Base-by-base conservation (phyloP, 2,888 invertebrate genomes). In the Cosmorhoe ocellata region DNA sequence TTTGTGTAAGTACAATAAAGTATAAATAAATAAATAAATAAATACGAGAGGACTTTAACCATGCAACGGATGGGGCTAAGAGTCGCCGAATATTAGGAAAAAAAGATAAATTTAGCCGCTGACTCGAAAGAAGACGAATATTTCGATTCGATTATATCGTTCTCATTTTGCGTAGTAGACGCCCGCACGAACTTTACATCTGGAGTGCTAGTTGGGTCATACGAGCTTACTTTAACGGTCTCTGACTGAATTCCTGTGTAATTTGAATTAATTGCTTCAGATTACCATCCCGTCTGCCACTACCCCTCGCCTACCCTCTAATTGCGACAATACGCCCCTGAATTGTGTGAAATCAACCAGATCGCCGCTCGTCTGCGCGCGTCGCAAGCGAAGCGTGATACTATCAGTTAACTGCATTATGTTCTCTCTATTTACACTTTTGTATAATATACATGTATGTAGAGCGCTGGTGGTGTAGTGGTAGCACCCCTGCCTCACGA, bases 341-440 rank as follows among this genome's bases (percentile, higher is more conserved):
- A 75, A 83, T 83, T 78, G 84, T 73, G 81, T 84, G 84, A 84
- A 85, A 83, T 84, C 83, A 80, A 83, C 80, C 84, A 72, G 69
- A 76, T 63, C 70, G 18, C 58, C 60, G 22, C 30, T 34, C 50
- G 72, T 66, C 63, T 61, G 54, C 49, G 42, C 59, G 63, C 48
- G 44, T 3, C 18, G 50, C 51, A 56, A 47, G 28, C 54, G 41
- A 33, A 56, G 49, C 58, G 58, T 56, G 26, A 14, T 32, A 24
- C 38, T 28, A 11, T 28, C 45, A n/a, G 33, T 38, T 59, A 56
- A 66, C 59, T 47, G 41, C 41, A 46, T 51, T 42, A 41, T 24
- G 12, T n/a, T n/a, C n/a, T n/a, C n/a, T n/a, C 34, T 24, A 24
- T 24, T 7, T 24, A 24, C 24, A 7, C 18, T 18, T n/a, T 18